Evolutionary conservation across 2,888 invertebrate species (phyloP), one percentile per base, ranked within the genome.

Genomic region (Nephrocerus scutellatus): DNA sequence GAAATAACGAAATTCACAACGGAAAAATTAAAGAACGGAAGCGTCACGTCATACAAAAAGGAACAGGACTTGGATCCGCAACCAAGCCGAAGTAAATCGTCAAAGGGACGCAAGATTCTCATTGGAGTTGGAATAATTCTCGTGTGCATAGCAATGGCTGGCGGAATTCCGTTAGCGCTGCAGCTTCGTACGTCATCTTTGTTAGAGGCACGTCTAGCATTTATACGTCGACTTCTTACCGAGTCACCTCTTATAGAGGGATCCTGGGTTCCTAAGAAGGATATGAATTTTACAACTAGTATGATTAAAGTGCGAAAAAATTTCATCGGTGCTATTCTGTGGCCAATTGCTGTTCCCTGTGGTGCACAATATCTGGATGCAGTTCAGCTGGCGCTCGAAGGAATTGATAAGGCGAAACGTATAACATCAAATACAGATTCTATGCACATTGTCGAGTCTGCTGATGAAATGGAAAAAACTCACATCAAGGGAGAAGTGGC

Each of bases 351-450:
- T 2, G 77, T 77, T 1, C 74, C 74, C 0, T 82, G 82, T 53
- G 73, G 72, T 21, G 72, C 77, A 1, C 79, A 80, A 53, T 75
- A 75, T 53, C 68, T 77, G 50, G 79, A 82, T 54, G 78, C 80
- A 1, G 79, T 81, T 2, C 76, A 79, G 51, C 66, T 77, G 13
- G 76, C 79, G 0, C 59, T 82, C 38, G 80, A 81, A 52, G 80
- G 81, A 49, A 75, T 80, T 32, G 82, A 82, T 57, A 70, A 77
- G 43, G 78, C 80, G 22, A 73, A 74, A 48, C 70, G 79, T 16
- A 70, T 78, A 15, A 72, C 76, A 0, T 62, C 68, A 1, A 72
- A 72, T 46, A 74, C 73, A 36, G 67, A 68, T 30, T 64, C 67
- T 6, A 68, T 76, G 61, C 66, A 70, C 37, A 69, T 76, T 41